A percentile compares a stretch with the other conserved stretches of the same genome.
Evolutionary conservation across 2,888 invertebrate genomes (phyloP).

Genomic region (Biston stratarius): DNA sequence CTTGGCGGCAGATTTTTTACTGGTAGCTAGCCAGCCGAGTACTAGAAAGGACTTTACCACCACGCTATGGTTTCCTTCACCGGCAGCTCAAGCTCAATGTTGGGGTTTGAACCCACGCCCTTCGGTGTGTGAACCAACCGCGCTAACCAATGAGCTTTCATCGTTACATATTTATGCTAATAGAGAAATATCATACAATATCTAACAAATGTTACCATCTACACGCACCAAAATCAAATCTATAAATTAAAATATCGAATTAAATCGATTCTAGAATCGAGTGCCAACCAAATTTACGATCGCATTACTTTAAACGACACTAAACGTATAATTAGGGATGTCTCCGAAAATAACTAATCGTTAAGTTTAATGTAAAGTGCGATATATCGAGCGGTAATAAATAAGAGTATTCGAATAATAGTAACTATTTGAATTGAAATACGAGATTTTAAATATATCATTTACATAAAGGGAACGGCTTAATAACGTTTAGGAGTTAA

Average conservation of each 20-base stretch:
- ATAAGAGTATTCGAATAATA: slow-evolving; percentile 36
- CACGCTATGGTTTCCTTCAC: too few species aligned
- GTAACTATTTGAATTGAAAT: slow-evolving; percentile 32
- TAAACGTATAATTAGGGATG: slow-evolving; percentile 77
- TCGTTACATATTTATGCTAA: too few species aligned
- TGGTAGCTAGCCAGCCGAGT: too few species aligned
- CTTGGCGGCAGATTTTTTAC: too few species aligned
- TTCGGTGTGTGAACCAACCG: too few species aligned
- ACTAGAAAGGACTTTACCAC: too few species aligned
- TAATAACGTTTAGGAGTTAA: slow-evolving; percentile 34
- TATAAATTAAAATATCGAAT: slow-evolving; percentile 12
- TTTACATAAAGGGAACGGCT: slow-evolving; percentile 39
- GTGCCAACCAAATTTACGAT: slow-evolving; percentile 64
- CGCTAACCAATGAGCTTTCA: too few species aligned
- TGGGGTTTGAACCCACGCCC: too few species aligned
- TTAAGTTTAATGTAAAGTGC: slow-evolving; percentile 69
- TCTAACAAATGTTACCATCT: not conserved
- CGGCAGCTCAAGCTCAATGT: too few species aligned
- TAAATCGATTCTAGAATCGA: slow-evolving; percentile 59
- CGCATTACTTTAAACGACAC: slow-evolving; percentile 67
- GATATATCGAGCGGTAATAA: slow-evolving; percentile 51
- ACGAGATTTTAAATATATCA: slow-evolving; percentile 38
- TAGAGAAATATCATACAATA: too few species aligned
- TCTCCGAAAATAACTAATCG: slow-evolving; percentile 70
- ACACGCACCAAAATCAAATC: slow-evolving; percentile 11